phyloP scores from a whole-genome alignment of 2,888 invertebrate species.

The Thymelicus acteon region DNA sequence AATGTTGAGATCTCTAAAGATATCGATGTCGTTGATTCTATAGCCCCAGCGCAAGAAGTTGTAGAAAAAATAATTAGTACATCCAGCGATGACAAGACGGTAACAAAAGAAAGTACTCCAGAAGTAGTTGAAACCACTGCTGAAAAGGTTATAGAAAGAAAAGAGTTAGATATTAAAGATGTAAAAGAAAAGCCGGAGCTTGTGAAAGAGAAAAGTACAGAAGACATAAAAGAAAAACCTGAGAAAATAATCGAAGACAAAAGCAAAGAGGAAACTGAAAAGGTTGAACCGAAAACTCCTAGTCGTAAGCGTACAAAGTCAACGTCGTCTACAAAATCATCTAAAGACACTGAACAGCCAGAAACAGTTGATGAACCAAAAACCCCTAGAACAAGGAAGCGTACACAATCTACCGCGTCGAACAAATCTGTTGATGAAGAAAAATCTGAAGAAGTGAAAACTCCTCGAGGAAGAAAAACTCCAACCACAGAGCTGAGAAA shows the following conservation, averaged over 20 bases:
- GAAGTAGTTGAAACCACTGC: slow-evolving; percentile 9
- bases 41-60: background rate
- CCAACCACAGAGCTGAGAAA: slow-evolving; percentile 66
- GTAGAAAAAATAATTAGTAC: slow-evolving; percentile 1
- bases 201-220: background rate
- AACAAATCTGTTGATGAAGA: slow-evolving; percentile 58
- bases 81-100: background rate
- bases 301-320: slow-evolving; percentile 53
- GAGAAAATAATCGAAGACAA: slow-evolving; percentile 30
- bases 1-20: slow-evolving; percentile 21
- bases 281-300: slow-evolving; percentile 28
- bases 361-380: slow-evolving; percentile 47
- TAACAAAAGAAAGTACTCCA: slow-evolving; percentile 4
- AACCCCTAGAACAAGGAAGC: slow-evolving; percentile 65
- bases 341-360: slow-evolving; percentile 28
- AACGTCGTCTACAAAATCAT: slow-evolving; percentile 53
- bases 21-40: slow-evolving; percentile 45
- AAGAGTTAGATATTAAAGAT: background rate
- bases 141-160: background rate
- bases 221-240: slow-evolving; percentile 21
- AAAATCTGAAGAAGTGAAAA: slow-evolving; percentile 38
- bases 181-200: background rate
- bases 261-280: slow-evolving; percentile 24
- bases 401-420: slow-evolving; percentile 62
- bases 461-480: slow-evolving; percentile 60